Evolutionary conservation across 2,888 invertebrate genomes (phyloP).

Genomic region (Macaria liturata): DNA sequence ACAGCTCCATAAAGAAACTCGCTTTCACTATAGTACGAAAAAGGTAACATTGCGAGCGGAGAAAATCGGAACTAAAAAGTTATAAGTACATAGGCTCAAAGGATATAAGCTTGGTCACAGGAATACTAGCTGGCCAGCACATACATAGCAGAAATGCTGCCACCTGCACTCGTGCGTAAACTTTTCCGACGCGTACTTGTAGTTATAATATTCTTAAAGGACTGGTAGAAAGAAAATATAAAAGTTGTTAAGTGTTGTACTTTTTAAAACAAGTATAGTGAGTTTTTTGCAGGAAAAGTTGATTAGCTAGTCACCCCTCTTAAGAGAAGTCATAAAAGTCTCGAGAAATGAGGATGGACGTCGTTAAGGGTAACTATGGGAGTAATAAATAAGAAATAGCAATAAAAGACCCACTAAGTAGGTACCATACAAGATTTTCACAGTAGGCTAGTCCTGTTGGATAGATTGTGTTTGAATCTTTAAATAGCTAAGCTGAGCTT

Average conservation of each 20-base stretch:
- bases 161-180: too few species aligned
- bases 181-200: too few species aligned
- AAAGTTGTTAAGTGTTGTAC: slow-evolving; percentile 36
- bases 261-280: slow-evolving; percentile 13
- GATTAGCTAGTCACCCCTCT: slow-evolving; percentile 8
- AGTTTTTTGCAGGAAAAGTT: slow-evolving; percentile 13
- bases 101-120: too few species aligned
- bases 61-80: too few species aligned
- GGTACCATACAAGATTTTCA: too few species aligned
- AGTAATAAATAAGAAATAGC: slow-evolving; percentile 16
- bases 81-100: too few species aligned
- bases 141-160: too few species aligned
- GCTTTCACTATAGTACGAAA: slow-evolving; percentile 56
- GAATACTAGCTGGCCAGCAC: too few species aligned
- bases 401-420: background rate
- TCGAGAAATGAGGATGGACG: slow-evolving; percentile 21
- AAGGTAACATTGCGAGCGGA: too few species aligned
- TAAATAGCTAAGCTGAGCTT: too few species aligned
- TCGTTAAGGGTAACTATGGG: slow-evolving; percentile 25
- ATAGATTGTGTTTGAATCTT: too few species aligned
- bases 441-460: too few species aligned
- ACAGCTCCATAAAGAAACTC: slow-evolving; percentile 44
- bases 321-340: slow-evolving; percentile 18
- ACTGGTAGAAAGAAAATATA: slow-evolving; percentile 36
- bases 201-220: slow-evolving; percentile 51